Evolutionary conservation across 2,797 vertebrate species (phyloP).

Genomic region (Melopsittacus undulatus): DNA sequence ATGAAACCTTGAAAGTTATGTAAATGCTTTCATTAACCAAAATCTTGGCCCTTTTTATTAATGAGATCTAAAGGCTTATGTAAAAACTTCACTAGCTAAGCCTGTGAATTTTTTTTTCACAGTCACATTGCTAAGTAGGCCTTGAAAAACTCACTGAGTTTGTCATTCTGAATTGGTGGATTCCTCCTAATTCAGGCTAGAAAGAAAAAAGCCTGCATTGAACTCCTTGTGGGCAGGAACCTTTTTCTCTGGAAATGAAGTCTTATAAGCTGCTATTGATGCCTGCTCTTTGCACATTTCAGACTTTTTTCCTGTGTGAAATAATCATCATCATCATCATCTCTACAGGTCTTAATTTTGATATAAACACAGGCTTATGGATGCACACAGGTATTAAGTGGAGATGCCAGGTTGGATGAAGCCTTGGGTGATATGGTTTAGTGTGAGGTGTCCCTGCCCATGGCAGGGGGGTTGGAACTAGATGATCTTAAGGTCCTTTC

Average conservation of each 20-base stretch:
- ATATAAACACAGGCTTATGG: neutral
- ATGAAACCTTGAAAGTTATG: neutral
- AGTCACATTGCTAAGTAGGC: neutral
- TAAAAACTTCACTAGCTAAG: constrained; percentile 2
- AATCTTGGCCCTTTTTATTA: neutral
- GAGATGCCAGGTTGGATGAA: neutral
- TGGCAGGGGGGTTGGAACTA: no score
- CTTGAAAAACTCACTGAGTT: neutral
- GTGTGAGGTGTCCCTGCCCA: no score
- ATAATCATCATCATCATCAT: neutral
- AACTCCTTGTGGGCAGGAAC: neutral
- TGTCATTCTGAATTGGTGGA: neutral
- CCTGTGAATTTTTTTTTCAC: neutral
- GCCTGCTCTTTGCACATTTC: neutral
- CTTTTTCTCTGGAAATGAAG: neutral
- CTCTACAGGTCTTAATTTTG: neutral
- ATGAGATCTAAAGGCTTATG: constrained; percentile 6
- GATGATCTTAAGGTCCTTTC: no score
- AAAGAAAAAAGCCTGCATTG: neutral
- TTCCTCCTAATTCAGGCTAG: neutral
- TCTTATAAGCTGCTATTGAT: neutral
- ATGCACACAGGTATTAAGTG: neutral
- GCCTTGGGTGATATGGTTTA: no score
- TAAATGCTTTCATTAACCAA: constrained; percentile 41
- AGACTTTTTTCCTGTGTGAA: neutral